phyloP scores from a whole-genome alignment of 2,888 invertebrate species.

The Eulithis prunata region DNA sequence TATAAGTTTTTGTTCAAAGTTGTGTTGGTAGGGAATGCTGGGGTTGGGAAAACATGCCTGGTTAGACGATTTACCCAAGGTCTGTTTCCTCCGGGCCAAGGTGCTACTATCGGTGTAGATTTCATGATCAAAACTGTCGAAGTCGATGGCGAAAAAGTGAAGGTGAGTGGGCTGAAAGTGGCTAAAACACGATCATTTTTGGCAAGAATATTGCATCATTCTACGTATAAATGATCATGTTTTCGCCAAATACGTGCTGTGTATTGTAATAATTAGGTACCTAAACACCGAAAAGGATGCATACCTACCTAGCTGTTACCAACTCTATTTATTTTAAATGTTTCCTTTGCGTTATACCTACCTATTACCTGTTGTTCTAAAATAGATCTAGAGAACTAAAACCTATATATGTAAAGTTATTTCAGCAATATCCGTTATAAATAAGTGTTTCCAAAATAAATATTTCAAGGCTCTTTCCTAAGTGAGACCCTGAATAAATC shows the following conservation, averaged over 20 bases:
- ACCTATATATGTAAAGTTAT: too few species aligned
- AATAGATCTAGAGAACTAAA: too few species aligned
- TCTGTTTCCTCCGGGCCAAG: constrained; percentile 98
- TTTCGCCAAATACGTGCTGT: constrained; percentile 26
- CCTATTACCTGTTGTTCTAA: too few species aligned
- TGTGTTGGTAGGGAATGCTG: constrained; percentile 98
- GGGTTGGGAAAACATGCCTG: constrained; percentile 98
- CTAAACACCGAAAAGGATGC: constrained; percentile 12
- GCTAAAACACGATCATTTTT: constrained; percentile 44
- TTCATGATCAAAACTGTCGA: constrained; percentile 99
- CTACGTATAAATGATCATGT: constrained; percentile 35
- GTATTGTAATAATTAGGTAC: constrained; percentile 19
- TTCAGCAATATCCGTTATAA: neutral
- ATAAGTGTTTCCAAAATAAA: too few species aligned
- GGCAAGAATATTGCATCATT: constrained; percentile 57
- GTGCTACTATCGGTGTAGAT: constrained; percentile 99
- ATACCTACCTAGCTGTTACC: constrained; percentile 1
- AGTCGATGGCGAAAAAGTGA: constrained; percentile 97
- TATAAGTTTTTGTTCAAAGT: constrained; percentile 99
- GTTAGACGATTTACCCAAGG: constrained; percentile 99
- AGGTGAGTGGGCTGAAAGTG: constrained; percentile 82
- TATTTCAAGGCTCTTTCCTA: too few species aligned
- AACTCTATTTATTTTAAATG: neutral
- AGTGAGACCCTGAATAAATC: too few species aligned
- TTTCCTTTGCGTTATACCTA: neutral